Percentiles rank a stretch among this genome's conserved stretches.
These are phyloP conservation scores for Hydrolagus affinis DNA, from an alignment of 2,113 vertebrate species.

Conservation along the genomic window DNA sequence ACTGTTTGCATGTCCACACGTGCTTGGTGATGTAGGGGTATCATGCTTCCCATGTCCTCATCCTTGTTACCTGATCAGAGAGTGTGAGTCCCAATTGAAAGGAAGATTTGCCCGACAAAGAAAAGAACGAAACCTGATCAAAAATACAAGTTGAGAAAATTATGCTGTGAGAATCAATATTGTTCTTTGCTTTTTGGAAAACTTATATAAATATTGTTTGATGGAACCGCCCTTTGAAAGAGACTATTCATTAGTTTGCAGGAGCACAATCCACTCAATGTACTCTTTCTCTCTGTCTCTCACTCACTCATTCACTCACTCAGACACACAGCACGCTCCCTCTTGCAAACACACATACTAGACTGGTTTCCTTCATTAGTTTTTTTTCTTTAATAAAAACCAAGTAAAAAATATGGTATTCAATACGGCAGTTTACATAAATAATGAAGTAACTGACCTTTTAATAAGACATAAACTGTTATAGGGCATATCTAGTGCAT, in stretches of 20 bases:
- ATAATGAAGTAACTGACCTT: background rate
- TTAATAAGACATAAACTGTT: background rate
- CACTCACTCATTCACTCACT: background rate
- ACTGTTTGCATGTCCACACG: too few relatives aligned
- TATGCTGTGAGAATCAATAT: conserved; percentile 1
- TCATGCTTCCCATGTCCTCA: background rate
- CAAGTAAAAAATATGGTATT: conserved; percentile 7
- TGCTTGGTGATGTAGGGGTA: background rate
- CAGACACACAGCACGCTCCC: too few relatives aligned
- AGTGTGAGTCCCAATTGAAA: background rate
- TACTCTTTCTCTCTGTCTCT: conserved; percentile 34
- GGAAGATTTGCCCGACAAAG: background rate
- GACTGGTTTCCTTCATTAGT: too few relatives aligned
- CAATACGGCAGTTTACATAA: background rate
- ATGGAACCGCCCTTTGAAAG: conserved; percentile 51
- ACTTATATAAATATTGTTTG: conserved; percentile 54
- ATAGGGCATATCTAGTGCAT: background rate
- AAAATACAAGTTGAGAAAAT: conserved; percentile 6
- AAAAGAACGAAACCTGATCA: background rate
- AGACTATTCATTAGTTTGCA: conserved; percentile 45
- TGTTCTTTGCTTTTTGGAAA: conserved; percentile 56
- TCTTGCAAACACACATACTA: too few relatives aligned
- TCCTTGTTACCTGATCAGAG: background rate
- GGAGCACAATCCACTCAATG: conserved; percentile 50
- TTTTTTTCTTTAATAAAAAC: too few relatives aligned